Percentiles rank a stretch among this genome's conserved stretches.
Conservation (phyloP, 2,113 vertebrate genomes). For the Bujurquina vittata region DNA sequence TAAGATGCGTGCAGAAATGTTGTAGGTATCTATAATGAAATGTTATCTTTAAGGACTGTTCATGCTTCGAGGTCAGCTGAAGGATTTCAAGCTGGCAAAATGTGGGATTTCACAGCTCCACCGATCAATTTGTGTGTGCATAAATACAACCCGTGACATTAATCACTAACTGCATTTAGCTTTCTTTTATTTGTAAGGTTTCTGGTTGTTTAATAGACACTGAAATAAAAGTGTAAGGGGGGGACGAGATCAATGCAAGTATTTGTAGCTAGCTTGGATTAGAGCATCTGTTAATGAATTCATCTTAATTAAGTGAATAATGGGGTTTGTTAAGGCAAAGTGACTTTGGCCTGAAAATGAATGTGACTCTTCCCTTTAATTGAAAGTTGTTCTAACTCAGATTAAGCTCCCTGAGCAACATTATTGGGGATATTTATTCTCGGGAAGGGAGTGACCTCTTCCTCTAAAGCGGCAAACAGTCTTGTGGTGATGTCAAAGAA, state of each 20-base stretch:
- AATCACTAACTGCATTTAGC: neutral
- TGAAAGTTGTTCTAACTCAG: neutral
- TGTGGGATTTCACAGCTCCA: neutral
- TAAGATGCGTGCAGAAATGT: neutral
- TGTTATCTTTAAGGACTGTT: neutral
- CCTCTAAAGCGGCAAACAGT: neutral
- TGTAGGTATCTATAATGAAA: neutral
- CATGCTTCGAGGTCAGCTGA: neutral
- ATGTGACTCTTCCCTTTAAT: neutral
- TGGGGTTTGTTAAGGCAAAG: neutral
- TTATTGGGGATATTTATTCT: neutral
- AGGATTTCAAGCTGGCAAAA: neutral
- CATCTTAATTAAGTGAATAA: neutral
- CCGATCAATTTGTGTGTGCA: neutral
- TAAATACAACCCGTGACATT: neutral
- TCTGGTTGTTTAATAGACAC: neutral
- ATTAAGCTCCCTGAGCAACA: neutral
- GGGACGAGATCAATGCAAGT: neutral
- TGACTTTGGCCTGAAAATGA: neutral
- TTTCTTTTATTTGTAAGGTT: neutral
- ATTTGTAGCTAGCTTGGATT: neutral
- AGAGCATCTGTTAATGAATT: neutral
- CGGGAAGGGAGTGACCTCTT: neutral
- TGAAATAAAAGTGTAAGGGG: neutral
- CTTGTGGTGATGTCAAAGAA: slow-evolving; percentile 13